Conservation (phyloP, 2,797 vertebrate genomes). For the Ibycter americanus region DNA sequence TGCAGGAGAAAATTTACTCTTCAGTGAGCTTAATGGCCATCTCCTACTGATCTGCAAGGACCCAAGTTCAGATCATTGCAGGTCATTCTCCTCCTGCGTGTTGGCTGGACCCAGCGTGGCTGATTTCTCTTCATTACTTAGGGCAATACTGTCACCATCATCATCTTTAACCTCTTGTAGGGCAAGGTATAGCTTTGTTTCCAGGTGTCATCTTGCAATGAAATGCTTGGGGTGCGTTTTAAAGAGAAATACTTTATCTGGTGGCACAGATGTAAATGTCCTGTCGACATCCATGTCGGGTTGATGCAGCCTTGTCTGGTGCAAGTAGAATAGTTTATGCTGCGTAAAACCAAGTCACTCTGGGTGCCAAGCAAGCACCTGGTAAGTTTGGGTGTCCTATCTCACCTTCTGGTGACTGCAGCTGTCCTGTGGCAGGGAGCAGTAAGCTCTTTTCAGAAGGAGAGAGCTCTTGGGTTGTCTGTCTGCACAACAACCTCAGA, state of each 20-base stretch:
- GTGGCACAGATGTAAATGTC: background rate
- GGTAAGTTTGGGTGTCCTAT: background rate
- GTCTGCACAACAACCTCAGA: background rate
- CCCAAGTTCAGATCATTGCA: background rate
- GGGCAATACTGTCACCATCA: background rate
- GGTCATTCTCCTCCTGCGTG: accelerated
- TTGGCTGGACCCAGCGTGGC: background rate
- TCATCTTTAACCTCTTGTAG: background rate
- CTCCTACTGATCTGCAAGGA: background rate
- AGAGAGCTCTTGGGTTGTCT: background rate
- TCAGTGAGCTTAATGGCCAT: background rate
- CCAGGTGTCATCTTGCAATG: background rate
- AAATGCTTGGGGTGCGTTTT: background rate
- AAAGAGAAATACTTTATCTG: background rate
- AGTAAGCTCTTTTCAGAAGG: background rate
- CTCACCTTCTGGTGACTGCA: background rate
- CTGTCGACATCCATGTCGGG: background rate
- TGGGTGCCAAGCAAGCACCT: background rate
- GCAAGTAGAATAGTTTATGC: background rate
- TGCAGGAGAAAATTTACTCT: background rate
- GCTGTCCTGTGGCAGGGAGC: background rate
- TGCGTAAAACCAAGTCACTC: background rate
- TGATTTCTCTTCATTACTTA: background rate
- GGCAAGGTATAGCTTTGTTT: background rate
- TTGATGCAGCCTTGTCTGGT: background rate